Conservation (phyloP, 2,113 vertebrate species). For the Neomonachus schauinslandi region DNA sequence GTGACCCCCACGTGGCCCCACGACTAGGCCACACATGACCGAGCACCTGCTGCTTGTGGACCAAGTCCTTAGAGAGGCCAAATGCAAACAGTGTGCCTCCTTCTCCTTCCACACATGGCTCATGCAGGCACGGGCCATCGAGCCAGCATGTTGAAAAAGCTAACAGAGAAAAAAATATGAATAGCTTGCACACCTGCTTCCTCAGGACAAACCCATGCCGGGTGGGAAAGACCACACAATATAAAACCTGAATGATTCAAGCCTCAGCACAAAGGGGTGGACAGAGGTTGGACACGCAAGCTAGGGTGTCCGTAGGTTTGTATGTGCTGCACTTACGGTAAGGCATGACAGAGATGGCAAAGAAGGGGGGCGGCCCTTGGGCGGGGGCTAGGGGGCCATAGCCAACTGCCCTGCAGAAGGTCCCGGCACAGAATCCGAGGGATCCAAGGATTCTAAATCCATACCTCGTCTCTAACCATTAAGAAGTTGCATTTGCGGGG, state of each 20-base stretch:
- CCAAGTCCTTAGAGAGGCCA: not conserved
- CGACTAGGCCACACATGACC: not conserved
- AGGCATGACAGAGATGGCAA: not conserved
- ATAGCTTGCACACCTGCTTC: not conserved
- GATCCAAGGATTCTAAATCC: not conserved
- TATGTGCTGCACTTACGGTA: not conserved
- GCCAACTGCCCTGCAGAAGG: not conserved
- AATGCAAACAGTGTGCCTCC: not conserved
- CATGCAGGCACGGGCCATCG: not conserved
- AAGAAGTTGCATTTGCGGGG: not conserved
- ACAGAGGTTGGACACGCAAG: not conserved
- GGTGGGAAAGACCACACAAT: not conserved
- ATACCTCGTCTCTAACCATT: not conserved
- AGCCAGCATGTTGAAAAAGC: not conserved
- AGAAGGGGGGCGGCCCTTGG: not conserved
- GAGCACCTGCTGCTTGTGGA: not conserved
- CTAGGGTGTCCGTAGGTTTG: fast-evolving
- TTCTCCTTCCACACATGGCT: not conserved
- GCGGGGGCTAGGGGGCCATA: no score
- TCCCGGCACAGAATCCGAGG: not conserved
- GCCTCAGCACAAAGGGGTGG: no score
- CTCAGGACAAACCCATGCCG: not conserved
- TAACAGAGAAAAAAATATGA: not conserved
- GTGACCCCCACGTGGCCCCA: fast-evolving
- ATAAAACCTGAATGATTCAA: not conserved